Base-by-base conservation (phyloP, 2,797 vertebrate genomes). In the Eurystomus glaucurus region DNA sequence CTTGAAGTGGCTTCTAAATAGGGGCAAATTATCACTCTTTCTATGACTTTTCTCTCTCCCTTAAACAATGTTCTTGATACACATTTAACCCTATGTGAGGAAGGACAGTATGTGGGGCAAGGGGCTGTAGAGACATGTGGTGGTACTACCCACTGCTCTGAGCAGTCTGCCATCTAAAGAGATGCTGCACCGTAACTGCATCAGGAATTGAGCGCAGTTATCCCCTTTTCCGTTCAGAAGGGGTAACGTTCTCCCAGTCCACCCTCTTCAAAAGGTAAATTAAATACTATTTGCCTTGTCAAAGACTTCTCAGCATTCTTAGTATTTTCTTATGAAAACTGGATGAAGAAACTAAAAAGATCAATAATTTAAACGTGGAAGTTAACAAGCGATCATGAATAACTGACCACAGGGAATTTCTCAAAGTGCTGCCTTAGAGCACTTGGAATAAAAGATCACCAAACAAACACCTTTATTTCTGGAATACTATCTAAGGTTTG, bases 281-380 rank as follows among this genome's bases (percentile, higher is more conserved):
- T 69, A 96, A 95, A 95, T 90, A 91, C 43, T 60, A 37, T 64
- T 80, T 96, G 84, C 55, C 31, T 90, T 94, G 95, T 64, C 84
- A 93, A 96, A 95, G 35, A 14, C 31, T 83, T 20, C 31, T n/a
- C 58, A 90, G 25, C 90, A 93, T 86, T 88, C 91, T 84, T 90
- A 82, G 94, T 76, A 43, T 94, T 81, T 96, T 97, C 94, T 96
- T 93, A 97, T 65, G 79, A 97, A 97, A 98, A 94, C 22, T 78
- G 68, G 76, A 94, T 74, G 83, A 93, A 94, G 86, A 90, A 92
- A 80, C 64, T 70, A 71, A 85, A 84, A 87, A 83, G 77, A 96
- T 81, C 80, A 85, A 82, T 87, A 80, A 90, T 64, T 83, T 78
- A 75, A 85, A 94, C 54, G 62, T 39, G 29, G 76, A 96, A 90